These are phyloP conservation scores for Hermatobates lingyangjiaoensis DNA, from an alignment of 1,140 invertebrate genomes.

Conservation along the genomic window DNA sequence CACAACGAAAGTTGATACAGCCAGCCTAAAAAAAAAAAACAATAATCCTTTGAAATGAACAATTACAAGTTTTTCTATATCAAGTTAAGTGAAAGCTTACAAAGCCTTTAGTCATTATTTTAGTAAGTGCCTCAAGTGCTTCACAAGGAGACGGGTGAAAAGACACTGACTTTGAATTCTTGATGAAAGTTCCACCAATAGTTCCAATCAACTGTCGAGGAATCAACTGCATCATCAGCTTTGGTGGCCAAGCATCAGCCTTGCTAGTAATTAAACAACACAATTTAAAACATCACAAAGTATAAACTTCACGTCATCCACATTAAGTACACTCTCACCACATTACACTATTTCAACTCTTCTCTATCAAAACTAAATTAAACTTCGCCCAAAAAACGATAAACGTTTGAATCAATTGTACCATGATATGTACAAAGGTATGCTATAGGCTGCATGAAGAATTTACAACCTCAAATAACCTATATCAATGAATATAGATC, in stretches of 20 bases:
- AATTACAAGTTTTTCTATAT: too few species aligned
- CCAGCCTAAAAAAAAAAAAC: slow-evolving; percentile 54
- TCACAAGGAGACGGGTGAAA: slow-evolving; percentile 62
- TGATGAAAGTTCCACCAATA: slow-evolving; percentile 65
- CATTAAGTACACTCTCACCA: too few species aligned
- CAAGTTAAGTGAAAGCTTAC: slow-evolving; percentile 55
- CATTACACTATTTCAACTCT: too few species aligned
- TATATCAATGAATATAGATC: too few species aligned
- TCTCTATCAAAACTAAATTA: too few species aligned
- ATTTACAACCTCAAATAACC: too few species aligned
- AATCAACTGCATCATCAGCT: slow-evolving; percentile 81
- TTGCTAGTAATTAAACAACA: slow-evolving; percentile 34
- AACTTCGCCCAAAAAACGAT: too few species aligned
- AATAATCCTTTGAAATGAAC: too few species aligned
- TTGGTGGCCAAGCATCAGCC: slow-evolving; percentile 76
- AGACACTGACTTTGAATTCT: slow-evolving; percentile 67
- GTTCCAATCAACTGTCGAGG: slow-evolving; percentile 73
- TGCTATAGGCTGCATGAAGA: too few species aligned
- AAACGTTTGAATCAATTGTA: too few species aligned
- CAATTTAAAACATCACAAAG: slow-evolving; percentile 11
- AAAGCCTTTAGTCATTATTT: slow-evolving; percentile 76
- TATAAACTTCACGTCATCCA: too few species aligned
- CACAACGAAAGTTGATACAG: slow-evolving; percentile 70
- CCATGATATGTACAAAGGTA: too few species aligned
- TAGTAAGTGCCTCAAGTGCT: slow-evolving; percentile 59